These are phyloP conservation scores for Drosophila sordidapex DNA, from an alignment of 2,888 invertebrate genomes.

Conservation along the genomic window DNA sequence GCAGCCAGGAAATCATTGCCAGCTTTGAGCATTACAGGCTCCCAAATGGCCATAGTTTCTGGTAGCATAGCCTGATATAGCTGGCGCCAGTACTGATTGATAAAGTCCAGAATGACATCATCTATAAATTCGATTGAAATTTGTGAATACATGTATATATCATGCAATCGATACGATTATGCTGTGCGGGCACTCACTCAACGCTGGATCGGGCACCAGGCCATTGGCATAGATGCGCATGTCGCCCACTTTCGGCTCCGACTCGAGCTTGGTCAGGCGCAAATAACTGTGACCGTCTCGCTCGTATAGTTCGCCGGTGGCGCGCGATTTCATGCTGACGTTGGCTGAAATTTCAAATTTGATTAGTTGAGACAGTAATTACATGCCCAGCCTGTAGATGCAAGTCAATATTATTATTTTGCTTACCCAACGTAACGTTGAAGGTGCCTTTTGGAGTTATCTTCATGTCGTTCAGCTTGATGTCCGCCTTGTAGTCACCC, in stretches of 20 bases:
- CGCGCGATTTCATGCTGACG: slow-evolving; percentile 86
- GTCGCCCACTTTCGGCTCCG: slow-evolving; percentile 88
- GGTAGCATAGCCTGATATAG: slow-evolving; percentile 86
- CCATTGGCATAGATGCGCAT: slow-evolving; percentile 88
- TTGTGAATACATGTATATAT: background rate
- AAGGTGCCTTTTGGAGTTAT: slow-evolving; percentile 87
- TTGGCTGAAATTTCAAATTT: slow-evolving; percentile 84
- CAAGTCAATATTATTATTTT: background rate
- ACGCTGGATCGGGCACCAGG: slow-evolving; percentile 87
- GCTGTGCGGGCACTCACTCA: slow-evolving; percentile 86
- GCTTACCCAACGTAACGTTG: slow-evolving; percentile 87
- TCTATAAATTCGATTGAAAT: slow-evolving; percentile 55
- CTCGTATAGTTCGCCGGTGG: slow-evolving; percentile 87
- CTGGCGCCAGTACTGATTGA: slow-evolving; percentile 87
- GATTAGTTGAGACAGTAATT: slow-evolving; percentile 17
- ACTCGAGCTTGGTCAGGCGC: slow-evolving; percentile 87
- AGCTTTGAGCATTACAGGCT: slow-evolving; percentile 79
- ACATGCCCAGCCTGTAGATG: background rate
- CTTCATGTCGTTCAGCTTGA: slow-evolving; percentile 87
- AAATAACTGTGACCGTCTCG: slow-evolving; percentile 86
- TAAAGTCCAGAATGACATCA: slow-evolving; percentile 83
- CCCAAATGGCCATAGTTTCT: slow-evolving; percentile 81
- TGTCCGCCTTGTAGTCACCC: slow-evolving; percentile 88
- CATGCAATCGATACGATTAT: background rate
- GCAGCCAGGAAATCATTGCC: slow-evolving; percentile 82